These are phyloP conservation scores for Falco punctatus DNA, from an alignment of 2,113 vertebrate species.

Conservation along the genomic window DNA sequence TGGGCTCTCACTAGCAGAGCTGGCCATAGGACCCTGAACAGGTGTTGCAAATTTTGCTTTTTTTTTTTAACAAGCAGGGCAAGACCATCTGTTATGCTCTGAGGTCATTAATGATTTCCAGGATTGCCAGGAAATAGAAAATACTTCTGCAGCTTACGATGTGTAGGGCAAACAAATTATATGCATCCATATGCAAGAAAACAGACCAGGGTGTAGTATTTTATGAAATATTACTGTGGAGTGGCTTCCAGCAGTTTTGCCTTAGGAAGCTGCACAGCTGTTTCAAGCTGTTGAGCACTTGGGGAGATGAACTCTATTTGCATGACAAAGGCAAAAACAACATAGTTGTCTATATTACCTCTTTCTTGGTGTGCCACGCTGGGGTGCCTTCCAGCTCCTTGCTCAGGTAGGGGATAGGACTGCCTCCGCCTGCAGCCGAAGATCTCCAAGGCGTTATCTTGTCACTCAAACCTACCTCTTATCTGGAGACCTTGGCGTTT, in stretches of 20 bases:
- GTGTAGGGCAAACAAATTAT: neutral
- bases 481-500: neutral
- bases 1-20: slow-evolving; percentile 3
- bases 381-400: neutral
- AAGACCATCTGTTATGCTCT: slow-evolving; percentile 45
- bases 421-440: neutral
- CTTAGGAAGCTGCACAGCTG: slow-evolving; percentile 57
- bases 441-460: rapidly evolving
- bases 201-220: neutral
- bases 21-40: neutral
- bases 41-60: neutral
- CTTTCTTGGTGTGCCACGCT: neutral
- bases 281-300: neutral
- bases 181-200: neutral
- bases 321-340: neutral
- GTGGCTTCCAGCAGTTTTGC: slow-evolving; percentile 14
- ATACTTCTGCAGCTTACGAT: neutral
- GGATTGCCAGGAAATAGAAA: slow-evolving; percentile 53
- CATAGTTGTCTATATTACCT: neutral
- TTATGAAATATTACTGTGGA: neutral
- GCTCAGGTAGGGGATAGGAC: neutral
- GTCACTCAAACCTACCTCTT: neutral
- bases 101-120: slow-evolving; percentile 59
- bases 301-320: neutral
- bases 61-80: neutral